Evolutionary conservation across 53 echinoderm and acorn worm species (phyloP), one percentile per base, ranked within the genome.

Genomic region (Paelopatides confundens): DNA sequence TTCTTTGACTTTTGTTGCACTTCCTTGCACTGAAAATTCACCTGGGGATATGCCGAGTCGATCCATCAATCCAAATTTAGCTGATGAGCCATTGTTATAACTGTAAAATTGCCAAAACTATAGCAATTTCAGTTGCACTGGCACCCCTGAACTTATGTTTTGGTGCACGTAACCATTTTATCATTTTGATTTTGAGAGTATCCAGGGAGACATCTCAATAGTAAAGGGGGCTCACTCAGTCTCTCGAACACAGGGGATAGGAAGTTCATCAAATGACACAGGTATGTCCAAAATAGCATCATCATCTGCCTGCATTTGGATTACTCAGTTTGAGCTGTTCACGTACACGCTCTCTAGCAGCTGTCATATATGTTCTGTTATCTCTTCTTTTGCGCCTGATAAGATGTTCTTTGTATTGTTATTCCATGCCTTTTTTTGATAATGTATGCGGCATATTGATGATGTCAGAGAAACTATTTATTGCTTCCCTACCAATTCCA

Each of bases 61-160:
- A 4, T 81, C 54, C 81, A 81, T 58, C 1, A 81, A 52, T 18
- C 62, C 81, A 81, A 54, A 81, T 50, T 81, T 81, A 31, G 81
- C 62, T 53, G 53, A 81, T 33, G 89, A 53, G 31, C 91, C 91
- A 43, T 66, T 49, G 86, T 91, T 91, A 53, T 77, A n/a, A 91
- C 69, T 78, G 43, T 33, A 86, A 58, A n/a, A 87, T 86, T 39
- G 91, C 86, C 27, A 91, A 62, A 50, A 64, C 69, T 27, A 91
- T 81, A 51, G 86, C 91, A 69, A 67, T 69, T 40, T 70, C 58
- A 54, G 86, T 87, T 65, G 54, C 54, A 40, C 86, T 62, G 30
- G 91, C 67, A 2, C 87, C n/a, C n/a, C n/a, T n/a, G n/a, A n/a
- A n/a, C n/a, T n/a, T n/a, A n/a, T n/a, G n/a, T n/a, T n/a, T n/a